phyloP scores from a whole-genome alignment of 1,140 invertebrate genomes.

The Ceratitis capitata region DNA sequence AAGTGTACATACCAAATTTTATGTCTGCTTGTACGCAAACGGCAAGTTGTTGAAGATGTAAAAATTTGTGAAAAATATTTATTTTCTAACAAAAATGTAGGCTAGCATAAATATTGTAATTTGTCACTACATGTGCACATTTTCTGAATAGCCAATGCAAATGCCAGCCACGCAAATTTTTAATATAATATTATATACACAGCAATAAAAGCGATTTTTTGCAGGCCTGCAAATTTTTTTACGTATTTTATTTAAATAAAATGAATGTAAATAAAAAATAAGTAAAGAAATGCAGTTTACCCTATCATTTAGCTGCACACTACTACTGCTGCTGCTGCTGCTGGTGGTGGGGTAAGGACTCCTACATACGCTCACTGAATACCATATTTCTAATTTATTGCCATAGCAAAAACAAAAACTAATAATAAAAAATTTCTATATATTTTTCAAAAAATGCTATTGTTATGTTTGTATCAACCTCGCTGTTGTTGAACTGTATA shows the following conservation, averaged over 20 bases:
- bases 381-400: neutral
- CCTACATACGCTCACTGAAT: neutral
- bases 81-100: neutral
- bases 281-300: neutral
- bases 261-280: neutral
- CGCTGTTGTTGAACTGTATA: neutral
- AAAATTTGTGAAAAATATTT: slow-evolving; percentile 1
- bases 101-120: neutral
- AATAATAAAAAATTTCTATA: neutral
- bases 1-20: neutral
- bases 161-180: neutral
- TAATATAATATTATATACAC: neutral
- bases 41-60: neutral
- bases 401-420: neutral
- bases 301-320: neutral
- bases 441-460: slow-evolving; percentile 9
- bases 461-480: neutral
- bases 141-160: neutral
- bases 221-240: neutral
- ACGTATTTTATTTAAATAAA: neutral
- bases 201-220: neutral
- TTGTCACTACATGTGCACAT: neutral
- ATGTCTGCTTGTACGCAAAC: neutral
- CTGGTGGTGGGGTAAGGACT: too few relatives aligned
- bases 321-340: neutral